These are phyloP conservation scores for Sciurus carolinensis DNA, from an alignment of 2,797 vertebrate species.

Conservation along the genomic window DNA sequence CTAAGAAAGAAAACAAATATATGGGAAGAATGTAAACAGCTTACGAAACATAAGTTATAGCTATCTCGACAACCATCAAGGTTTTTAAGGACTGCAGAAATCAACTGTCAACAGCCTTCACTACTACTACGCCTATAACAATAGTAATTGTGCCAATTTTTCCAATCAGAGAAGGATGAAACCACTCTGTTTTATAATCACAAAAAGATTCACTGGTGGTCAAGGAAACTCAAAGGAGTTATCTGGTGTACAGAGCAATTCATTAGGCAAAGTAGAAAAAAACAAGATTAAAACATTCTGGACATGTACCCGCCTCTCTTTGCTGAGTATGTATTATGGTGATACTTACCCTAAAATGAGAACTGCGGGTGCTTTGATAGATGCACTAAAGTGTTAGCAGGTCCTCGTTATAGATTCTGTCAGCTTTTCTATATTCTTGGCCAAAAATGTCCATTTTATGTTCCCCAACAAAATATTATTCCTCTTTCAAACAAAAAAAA, in stretches of 20 bases:
- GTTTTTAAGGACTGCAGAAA: conserved; percentile 31
- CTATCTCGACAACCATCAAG: neutral
- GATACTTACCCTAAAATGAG: conserved; percentile 63
- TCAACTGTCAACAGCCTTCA: conserved; percentile 35
- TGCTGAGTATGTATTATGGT: conserved; percentile 20
- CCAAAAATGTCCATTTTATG: conserved; percentile 58
- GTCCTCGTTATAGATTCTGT: conserved; percentile 34
- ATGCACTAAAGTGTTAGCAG: neutral
- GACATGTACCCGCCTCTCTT: conserved; percentile 22
- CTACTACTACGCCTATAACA: neutral
- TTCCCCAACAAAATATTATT: conserved; percentile 33
- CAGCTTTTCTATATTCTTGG: conserved; percentile 27
- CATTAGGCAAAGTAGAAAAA: conserved; percentile 58
- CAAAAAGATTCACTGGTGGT: conserved; percentile 61
- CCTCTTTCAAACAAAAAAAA: conserved; percentile 52
- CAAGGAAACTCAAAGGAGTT: conserved; percentile 51
- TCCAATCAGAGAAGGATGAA: conserved; percentile 55
- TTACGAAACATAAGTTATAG: conserved; percentile 23
- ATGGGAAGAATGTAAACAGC: neutral
- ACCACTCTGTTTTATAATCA: conserved; percentile 47
- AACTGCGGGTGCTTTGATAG: conserved; percentile 20
- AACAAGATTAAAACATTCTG: conserved; percentile 61
- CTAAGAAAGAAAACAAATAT: conserved; percentile 18
- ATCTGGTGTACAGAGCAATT: conserved; percentile 46
- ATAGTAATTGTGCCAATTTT: conserved; percentile 54